Base-by-base conservation (phyloP, 2,888 invertebrate species). In the Drosophila paramelanica region DNA sequence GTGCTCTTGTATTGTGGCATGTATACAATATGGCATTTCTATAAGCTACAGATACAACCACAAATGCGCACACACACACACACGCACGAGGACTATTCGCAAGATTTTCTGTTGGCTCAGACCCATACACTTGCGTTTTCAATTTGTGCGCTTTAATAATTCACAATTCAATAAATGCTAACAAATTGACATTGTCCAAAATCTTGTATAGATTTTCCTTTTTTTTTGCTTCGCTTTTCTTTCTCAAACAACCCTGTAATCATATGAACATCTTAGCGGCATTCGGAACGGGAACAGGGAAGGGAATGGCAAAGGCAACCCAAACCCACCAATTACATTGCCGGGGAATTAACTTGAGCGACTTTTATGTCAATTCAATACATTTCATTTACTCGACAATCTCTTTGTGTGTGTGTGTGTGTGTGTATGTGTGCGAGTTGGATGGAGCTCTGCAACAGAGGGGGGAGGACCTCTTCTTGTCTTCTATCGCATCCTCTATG, bases 151-250 rank as follows among this genome's bases (percentile, higher is more conserved):
- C 89, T 88, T 89, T 89, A 89, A 89, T 89, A 90, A 89, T 89
- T 90, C 88, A 90, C 89, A 88, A 86, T 89, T 89, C 89, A 89
- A 90, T 89, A 89, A 89, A 89, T 88, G 88, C 88, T 88, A 89
- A 88, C 88, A 87, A 87, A 84, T 87, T 82, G 89, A 83, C 89
- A 88, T 89, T 88, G 88, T 88, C 88, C 89, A 79, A 88, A 82
- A 69, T 62, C 67, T 73, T 76, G 67, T 79, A 79, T 79, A 73
- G 79, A 76, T 79, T 79, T 79, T 76, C 57, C 62, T 57, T 66
- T 66, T 47, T 49, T 36, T 38, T 17, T 17, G 17, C 43, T 39
- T 17, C 23, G 53, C 45, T 64, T 64, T 77, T 64, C 51, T 39
- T 57, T 61, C 20, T 31, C 50, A 41, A 77, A 66, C 75, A 79